These are phyloP conservation scores for Oxyruncus cristatus DNA, from an alignment of 2,113 vertebrate species.

Conservation along the genomic window DNA sequence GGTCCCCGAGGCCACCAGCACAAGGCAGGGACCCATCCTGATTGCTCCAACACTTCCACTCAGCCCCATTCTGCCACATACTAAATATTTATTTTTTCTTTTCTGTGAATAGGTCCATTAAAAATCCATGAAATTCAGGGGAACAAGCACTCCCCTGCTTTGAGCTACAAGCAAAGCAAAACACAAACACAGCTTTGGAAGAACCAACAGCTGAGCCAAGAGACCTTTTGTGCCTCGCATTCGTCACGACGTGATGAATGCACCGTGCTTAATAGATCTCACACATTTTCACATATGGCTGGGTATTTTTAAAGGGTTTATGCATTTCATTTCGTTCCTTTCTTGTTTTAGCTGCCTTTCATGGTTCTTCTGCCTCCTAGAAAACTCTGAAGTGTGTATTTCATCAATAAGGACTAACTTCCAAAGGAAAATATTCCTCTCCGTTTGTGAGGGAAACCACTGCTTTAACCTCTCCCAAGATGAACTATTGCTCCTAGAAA, in stretches of 20 bases:
- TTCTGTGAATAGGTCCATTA: background rate
- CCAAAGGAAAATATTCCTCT: background rate
- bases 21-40: background rate
- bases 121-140: background rate
- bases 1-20: background rate
- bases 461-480: background rate
- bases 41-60: fast-evolving
- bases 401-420: background rate
- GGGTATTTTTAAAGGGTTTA: background rate
- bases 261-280: background rate
- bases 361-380: background rate
- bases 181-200: background rate
- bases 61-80: background rate
- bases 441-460: background rate
- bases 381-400: background rate
- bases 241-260: background rate
- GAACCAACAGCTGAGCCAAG: slow-evolving; percentile 1
- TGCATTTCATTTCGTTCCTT: background rate
- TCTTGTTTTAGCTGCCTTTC: slow-evolving; percentile 4
- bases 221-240: background rate
- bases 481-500: background rate
- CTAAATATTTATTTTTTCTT: background rate
- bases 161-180: background rate
- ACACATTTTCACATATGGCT: background rate
- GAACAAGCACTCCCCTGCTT: background rate